phyloP scores from a whole-genome alignment of 2,888 invertebrate genomes.

The Melikaiella ostensackeni region DNA sequence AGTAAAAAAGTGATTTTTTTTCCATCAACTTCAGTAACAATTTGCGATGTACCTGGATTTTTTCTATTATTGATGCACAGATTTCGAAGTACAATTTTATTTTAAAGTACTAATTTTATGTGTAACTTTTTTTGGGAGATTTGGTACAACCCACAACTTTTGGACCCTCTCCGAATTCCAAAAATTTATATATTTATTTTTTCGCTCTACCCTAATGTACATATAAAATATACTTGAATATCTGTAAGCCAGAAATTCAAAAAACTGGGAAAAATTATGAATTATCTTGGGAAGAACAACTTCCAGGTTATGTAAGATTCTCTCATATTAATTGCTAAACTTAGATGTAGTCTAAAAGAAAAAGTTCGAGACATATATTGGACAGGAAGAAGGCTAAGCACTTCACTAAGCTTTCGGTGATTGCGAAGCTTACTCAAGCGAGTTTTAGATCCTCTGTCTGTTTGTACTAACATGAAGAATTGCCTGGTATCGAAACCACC shows the following conservation, averaged over 20 bases:
- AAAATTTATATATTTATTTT: too few relatives aligned
- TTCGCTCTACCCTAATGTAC: too few relatives aligned
- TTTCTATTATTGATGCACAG: too few relatives aligned
- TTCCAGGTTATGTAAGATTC: neutral
- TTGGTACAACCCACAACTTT: too few relatives aligned
- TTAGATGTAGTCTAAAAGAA: neutral
- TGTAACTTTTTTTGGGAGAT: too few relatives aligned
- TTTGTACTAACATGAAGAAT: constrained; percentile 41
- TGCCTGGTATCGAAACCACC: constrained; percentile 62
- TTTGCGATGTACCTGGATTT: too few relatives aligned
- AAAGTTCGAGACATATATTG: neutral
- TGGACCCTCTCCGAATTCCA: too few relatives aligned
- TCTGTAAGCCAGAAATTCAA: neutral
- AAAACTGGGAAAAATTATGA: neutral
- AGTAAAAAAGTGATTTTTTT: too few relatives aligned
- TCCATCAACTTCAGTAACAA: too few relatives aligned
- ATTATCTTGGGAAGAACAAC: neutral
- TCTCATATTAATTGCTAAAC: neutral
- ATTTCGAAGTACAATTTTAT: too few relatives aligned
- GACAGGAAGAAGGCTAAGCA: neutral
- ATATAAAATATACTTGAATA: too few relatives aligned
- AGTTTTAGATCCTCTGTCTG: constrained; percentile 30
- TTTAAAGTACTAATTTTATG: too few relatives aligned
- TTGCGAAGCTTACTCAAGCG: constrained; percentile 33
- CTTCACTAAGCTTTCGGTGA: constrained; percentile 26